Conservation (phyloP, 2,113 vertebrate genomes). For the Pseudopodoces humilis region DNA sequence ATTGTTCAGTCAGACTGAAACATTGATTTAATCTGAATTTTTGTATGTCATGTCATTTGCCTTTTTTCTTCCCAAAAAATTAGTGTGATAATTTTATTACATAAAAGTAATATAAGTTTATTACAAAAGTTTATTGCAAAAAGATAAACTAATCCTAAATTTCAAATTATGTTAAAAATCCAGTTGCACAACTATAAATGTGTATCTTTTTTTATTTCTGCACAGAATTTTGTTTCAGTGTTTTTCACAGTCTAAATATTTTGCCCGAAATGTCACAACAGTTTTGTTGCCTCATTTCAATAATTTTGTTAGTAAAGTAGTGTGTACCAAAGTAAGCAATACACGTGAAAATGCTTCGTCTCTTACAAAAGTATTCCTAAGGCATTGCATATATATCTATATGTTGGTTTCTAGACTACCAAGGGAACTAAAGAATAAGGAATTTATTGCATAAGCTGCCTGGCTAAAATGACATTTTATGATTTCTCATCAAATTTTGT, state of each 20-base stretch:
- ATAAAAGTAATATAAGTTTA: too few relatives aligned
- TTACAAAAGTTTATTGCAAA: neutral
- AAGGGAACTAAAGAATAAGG: neutral
- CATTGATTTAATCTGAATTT: neutral
- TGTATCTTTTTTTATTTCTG: neutral
- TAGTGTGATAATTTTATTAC: neutral
- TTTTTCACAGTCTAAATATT: constrained; percentile 1
- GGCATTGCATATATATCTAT: neutral
- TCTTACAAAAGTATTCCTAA: neutral
- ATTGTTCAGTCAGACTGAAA: neutral
- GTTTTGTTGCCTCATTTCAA: neutral
- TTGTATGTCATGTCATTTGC: neutral
- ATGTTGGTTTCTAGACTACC: neutral
- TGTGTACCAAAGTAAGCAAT: neutral
- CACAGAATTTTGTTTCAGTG: neutral
- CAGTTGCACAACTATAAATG: neutral
- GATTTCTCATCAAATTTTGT: neutral
- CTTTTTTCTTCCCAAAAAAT: neutral
- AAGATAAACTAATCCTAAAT: neutral
- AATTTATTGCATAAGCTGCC: neutral
- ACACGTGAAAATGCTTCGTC: neutral
- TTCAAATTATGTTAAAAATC: neutral
- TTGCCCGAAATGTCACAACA: neutral
- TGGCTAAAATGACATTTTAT: neutral
- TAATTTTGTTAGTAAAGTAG: neutral